Conservation (phyloP, 30 jellyfish, hydroid and myxozoan genomes). For the Turritopsis rubra region DNA sequence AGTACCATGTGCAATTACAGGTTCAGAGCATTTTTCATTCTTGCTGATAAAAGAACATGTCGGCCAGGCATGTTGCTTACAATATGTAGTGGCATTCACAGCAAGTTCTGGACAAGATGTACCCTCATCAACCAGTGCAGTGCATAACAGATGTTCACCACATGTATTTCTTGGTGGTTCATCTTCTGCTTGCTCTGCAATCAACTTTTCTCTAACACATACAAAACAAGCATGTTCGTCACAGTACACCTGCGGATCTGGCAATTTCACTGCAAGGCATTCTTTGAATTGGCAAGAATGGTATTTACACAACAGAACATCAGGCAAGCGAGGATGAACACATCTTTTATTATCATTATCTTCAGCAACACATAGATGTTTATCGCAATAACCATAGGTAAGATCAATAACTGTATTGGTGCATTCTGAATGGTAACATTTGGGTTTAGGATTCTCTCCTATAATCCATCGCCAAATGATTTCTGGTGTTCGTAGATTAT, state of each 20-base stretch:
- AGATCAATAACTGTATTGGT: not conserved
- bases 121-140: not conserved
- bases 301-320: not conserved
- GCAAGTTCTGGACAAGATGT: not conserved
- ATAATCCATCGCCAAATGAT: not conserved
- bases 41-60: not conserved
- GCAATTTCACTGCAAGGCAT: not conserved
- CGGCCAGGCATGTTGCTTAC: not conserved
- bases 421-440: conserved; percentile 13
- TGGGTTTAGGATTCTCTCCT: conserved; percentile 20
- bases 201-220: not conserved
- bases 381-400: not conserved
- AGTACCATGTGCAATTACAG: not conserved
- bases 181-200: conserved; percentile 2
- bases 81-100: not conserved
- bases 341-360: not conserved
- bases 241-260: conserved; percentile 16
- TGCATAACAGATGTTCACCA: conserved; percentile 13
- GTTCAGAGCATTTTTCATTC: not conserved
- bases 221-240: conserved; percentile 31
- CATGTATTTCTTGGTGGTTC: conserved; percentile 10
- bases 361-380: conserved; percentile 6
- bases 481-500: not conserved
- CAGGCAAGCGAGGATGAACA: not conserved
- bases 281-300: conserved; percentile 12